Conservation (phyloP, 2,113 vertebrate species). For the Argyrosomus japonicus region DNA sequence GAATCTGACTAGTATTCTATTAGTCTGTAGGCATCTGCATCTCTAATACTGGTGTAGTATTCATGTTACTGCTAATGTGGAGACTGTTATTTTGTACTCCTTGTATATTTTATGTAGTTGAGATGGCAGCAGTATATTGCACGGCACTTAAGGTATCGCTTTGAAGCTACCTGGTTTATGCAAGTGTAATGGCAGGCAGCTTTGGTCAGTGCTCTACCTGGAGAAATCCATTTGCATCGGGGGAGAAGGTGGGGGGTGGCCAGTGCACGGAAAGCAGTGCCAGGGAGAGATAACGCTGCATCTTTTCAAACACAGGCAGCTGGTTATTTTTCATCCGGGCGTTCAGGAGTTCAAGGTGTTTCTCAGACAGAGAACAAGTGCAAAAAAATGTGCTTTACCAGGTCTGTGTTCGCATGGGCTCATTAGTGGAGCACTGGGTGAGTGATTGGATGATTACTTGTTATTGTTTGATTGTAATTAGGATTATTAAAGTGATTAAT, state of each 20-base stretch:
- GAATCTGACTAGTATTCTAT: constrained; percentile 31
- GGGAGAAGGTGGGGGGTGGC: too few species aligned
- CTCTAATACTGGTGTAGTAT: constrained; percentile 9
- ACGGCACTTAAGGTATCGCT: constrained; percentile 50
- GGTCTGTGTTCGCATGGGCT: constrained; percentile 35
- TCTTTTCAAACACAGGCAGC: constrained; percentile 49
- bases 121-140: constrained; percentile 29
- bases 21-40: constrained; percentile 17
- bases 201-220: constrained; percentile 63
- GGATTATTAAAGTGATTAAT: constrained; percentile 70
- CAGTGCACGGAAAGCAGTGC: constrained; percentile 43
- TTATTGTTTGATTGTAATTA: constrained; percentile 75
- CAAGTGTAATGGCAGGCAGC: constrained; percentile 51
- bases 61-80: constrained; percentile 23
- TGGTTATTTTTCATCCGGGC: constrained; percentile 50
- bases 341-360: constrained; percentile 64
- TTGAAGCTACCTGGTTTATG: constrained; percentile 63
- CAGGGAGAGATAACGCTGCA: constrained; percentile 62
- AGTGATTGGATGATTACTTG: constrained; percentile 67
- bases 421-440: constrained; percentile 66
- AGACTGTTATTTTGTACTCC: constrained; percentile 11
- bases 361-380: constrained; percentile 44
- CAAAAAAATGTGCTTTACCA: constrained; percentile 36
- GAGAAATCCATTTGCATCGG: constrained; percentile 66
- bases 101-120: constrained; percentile 13